Conservation (phyloP, 2,888 invertebrate genomes). For the Drosophila atroscutellata region DNA sequence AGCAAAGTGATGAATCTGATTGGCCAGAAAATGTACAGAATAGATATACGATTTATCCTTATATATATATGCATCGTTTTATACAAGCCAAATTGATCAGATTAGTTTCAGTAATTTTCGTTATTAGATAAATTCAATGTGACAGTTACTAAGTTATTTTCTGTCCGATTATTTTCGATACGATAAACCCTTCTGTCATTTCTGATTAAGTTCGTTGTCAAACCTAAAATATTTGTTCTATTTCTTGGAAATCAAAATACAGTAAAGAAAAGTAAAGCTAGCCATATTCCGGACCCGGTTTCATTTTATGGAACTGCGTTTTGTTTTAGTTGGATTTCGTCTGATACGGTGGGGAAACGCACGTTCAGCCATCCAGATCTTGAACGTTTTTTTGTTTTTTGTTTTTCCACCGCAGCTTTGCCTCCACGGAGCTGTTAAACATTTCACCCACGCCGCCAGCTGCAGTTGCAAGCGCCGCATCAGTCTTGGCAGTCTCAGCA, state of each 20-base stretch:
- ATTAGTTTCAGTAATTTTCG: not conserved
- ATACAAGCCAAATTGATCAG: not conserved
- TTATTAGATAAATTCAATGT: not conserved
- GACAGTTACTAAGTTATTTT: not conserved
- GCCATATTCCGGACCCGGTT: not conserved
- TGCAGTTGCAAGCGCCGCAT: not conserved
- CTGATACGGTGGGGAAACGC: not conserved
- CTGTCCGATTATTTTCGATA: too few species aligned
- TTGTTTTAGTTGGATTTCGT: not conserved
- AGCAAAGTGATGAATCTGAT: too few species aligned
- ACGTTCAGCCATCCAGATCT: not conserved
- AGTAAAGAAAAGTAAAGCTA: not conserved
- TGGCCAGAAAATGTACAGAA: too few species aligned
- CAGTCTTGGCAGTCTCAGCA: not conserved
- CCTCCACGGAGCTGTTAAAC: conserved; percentile 39
- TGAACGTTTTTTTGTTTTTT: not conserved
- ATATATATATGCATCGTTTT: too few species aligned
- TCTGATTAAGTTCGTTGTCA: not conserved
- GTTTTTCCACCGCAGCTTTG: conserved; percentile 24
- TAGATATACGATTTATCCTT: too few species aligned
- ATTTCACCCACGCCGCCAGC: conserved; percentile 43
- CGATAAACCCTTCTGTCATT: too few species aligned
- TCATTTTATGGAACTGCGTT: not conserved
- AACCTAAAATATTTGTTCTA: not conserved
- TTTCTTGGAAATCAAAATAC: not conserved